Conservation (phyloP, 30 jellyfish, hydroid and myxozoan species). For the Euphysa ruthae region DNA sequence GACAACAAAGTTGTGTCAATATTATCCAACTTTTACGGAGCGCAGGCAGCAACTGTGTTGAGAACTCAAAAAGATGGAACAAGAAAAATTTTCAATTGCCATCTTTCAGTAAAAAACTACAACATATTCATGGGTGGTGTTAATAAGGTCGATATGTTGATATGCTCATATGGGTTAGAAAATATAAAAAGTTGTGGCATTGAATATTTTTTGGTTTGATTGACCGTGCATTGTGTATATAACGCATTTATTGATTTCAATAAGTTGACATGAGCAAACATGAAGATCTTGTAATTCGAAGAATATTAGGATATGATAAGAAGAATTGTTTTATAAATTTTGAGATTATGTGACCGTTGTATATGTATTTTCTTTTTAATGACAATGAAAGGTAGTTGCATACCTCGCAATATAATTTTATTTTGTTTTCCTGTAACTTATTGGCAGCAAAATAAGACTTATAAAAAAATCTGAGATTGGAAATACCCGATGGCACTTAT, state of each 20-base stretch:
- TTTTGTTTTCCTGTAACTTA: too few species aligned
- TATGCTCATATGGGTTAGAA: slow-evolving; percentile 45
- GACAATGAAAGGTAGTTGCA: too few species aligned
- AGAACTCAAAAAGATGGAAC: slow-evolving; percentile 38
- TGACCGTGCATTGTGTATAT: slow-evolving; percentile 30
- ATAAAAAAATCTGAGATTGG: too few species aligned
- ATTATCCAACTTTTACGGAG: slow-evolving; percentile 39
- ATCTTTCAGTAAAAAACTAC: slow-evolving; percentile 40
- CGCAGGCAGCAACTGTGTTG: slow-evolving; percentile 15
- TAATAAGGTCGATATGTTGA: slow-evolving; percentile 56
- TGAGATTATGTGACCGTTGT: too few species aligned
- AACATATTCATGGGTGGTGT: slow-evolving; percentile 41
- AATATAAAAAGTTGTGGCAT: slow-evolving; percentile 68
- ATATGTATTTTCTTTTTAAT: too few species aligned
- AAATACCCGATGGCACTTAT: too few species aligned
- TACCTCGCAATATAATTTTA: too few species aligned
- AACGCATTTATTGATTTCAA: background rate
- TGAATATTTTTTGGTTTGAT: slow-evolving; percentile 42
- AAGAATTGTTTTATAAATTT: too few species aligned
- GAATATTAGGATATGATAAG: too few species aligned
- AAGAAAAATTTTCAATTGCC: slow-evolving; percentile 29
- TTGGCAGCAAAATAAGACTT: too few species aligned
- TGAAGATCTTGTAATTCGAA: slow-evolving; percentile 16
- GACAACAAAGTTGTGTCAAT: slow-evolving; percentile 39
- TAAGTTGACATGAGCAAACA: background rate